Evolutionary conservation across 92 coral and sea anemone species (phyloP), one percentile per base, ranked within the genome.

Genomic region (Paragorgia papillata): DNA sequence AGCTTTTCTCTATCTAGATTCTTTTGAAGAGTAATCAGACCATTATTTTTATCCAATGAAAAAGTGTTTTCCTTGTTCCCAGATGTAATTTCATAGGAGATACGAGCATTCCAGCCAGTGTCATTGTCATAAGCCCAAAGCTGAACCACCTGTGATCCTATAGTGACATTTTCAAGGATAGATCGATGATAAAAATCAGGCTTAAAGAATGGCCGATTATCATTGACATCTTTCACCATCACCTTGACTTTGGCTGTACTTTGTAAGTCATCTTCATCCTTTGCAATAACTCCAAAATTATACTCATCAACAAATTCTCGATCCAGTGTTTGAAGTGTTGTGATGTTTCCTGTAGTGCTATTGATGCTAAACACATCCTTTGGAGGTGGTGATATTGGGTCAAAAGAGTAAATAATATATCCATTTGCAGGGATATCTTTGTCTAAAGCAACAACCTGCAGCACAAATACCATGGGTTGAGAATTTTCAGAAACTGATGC

Each of bases 1-100:
- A 75, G 41, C n/a, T 89, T 85, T 78, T 95, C 99, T 59, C 99
- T 77, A 48, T 95, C 99, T 30, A 95, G 86, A 10, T 33, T 28
- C 53, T 95, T 87, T 0, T 79, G 81, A 37, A 91, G 88, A 21
- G 49, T 44, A 7, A 95, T 22, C 15, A 79, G 59, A 22, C 99
- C 97, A 60, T 85, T 62, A 3, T 75, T 43, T 24, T 83, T 32
- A 57, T 80, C 76, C 20, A 95, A 75, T 19, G 25, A 37, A 71
- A 95, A 95, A 31, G 86, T 48, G 29, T 84, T 87, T 69, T 85
- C 85, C 31, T 56, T 62, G 80, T 91, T 89, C 21, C 95, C 96
- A 56, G 55, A 67, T 31, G 54, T 79, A 62, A 91, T 80, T 33
- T 32, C 65, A 44, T 86, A 95, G n/a, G 59, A 76, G 24, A 91